Evolutionary conservation across 2,113 vertebrate genomes (phyloP).

Genomic region (Gavialis gangeticus): DNA sequence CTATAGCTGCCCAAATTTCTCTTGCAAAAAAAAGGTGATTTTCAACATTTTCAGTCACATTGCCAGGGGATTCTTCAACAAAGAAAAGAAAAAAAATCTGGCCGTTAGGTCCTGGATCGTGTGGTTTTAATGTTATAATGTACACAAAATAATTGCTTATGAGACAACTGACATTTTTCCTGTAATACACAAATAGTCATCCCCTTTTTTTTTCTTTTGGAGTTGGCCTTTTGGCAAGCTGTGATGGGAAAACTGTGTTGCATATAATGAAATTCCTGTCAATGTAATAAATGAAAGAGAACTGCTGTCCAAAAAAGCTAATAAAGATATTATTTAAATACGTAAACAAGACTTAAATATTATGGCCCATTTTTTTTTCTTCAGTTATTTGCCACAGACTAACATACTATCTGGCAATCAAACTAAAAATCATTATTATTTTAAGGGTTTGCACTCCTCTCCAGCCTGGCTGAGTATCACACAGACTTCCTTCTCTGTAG

Average conservation of each 20-base stretch:
- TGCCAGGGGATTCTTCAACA: not conserved
- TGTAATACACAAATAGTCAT: not conserved
- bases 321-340: not conserved
- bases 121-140: not conserved
- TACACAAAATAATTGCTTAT: not conserved
- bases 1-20: not conserved
- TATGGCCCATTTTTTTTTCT: not conserved
- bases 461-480: not conserved
- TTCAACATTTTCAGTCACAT: not conserved
- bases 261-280: not conserved
- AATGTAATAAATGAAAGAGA: not conserved
- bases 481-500: not conserved
- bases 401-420: not conserved
- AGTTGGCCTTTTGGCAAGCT: not conserved
- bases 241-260: not conserved
- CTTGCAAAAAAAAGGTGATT: not conserved
- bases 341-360: not conserved
- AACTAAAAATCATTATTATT: not conserved
- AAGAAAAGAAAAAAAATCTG: not conserved
- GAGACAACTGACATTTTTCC: not conserved
- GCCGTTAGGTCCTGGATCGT: accelerated
- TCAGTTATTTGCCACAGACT: not conserved
- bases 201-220: not conserved
- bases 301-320: not conserved
- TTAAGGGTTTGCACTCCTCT: not conserved